Percentiles rank a stretch among this genome's conserved stretches.
Conservation (phyloP, 1,140 invertebrate species). For the Hestina assimilis region DNA sequence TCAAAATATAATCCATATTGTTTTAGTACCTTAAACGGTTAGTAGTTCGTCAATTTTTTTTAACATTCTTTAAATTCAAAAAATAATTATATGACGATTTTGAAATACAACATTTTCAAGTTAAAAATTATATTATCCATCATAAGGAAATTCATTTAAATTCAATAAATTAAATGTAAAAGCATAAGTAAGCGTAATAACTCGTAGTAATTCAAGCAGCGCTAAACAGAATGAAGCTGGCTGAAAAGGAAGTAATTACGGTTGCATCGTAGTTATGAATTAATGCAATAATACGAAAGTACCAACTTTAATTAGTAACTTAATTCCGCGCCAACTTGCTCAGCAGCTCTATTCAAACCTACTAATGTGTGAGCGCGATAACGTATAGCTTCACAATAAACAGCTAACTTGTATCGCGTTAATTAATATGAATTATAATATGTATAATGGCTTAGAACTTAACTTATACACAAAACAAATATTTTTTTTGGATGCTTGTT, state of each 20-base stretch:
- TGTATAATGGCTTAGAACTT: background rate
- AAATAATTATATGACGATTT: too few species aligned
- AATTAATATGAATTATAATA: slow-evolving; percentile 21
- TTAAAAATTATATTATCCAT: too few species aligned
- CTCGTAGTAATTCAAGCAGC: background rate
- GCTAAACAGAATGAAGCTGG: slow-evolving; percentile 6
- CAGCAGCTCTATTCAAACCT: slow-evolving; percentile 41
- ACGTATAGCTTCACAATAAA: slow-evolving; percentile 30
- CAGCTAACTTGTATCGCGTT: slow-evolving; percentile 15
- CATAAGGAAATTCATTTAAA: too few species aligned
- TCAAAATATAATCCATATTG: too few species aligned
- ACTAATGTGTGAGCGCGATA: slow-evolving; percentile 50
- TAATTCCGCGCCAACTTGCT: slow-evolving; percentile 45
- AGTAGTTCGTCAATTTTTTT: too few species aligned
- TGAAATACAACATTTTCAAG: too few species aligned
- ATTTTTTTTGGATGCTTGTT: too few species aligned
- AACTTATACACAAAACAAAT: too few species aligned
- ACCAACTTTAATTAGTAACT: slow-evolving; percentile 54
- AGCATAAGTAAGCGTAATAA: too few species aligned
- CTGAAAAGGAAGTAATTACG: slow-evolving; percentile 31
- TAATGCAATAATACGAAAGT: slow-evolving; percentile 45
- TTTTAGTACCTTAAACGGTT: too few species aligned
- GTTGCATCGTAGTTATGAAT: slow-evolving; percentile 24
- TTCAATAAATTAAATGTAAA: too few species aligned
- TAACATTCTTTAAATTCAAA: too few species aligned